Evolutionary conservation across 2,888 invertebrate genomes (phyloP), one percentile per base, ranked within the genome.

Genomic region (Stenotaenia linearis): DNA sequence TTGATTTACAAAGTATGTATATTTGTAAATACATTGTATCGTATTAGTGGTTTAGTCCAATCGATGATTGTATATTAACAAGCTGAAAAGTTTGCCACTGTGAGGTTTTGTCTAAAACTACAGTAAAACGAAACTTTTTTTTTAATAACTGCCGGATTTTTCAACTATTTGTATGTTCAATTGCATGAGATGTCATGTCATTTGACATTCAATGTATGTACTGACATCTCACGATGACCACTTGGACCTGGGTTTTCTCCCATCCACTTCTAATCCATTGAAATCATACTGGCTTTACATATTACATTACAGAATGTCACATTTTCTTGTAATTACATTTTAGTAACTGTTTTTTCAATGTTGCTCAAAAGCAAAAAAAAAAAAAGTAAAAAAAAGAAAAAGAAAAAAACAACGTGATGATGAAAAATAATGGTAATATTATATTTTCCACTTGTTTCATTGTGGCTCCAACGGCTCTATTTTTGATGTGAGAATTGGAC

Each of bases 11-110:
- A 78, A 77, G 35, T 79, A 35, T 80, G 80, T 80, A 80, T 80
- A 80, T 80, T 80, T 80, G 80, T 80, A 80, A 80, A 80, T 80
- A 80, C 80, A 79, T 80, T 79, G 80, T 80, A 80, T 78, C 79
- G 79, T 80, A 80, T 80, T 79, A 80, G 80, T 80, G 69, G 69
- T 69, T 69, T 69, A 69, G 69, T 69, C 69, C 25, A 69, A 69
- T 69, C 69, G 69, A 69, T 69, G 79, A 80, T 79, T 80, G 80
- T 80, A 80, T 80, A 80, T 80, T 80, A 80, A 69, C 69, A 69
- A 69, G 69, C 32, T 79, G 77, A 77, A 79, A 80, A 61, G 79
- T 35, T 56, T 77, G 79, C 56, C 78, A 79, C 79, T 77, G 80
- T 80, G 77, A 80, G 80, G 79, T 80, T n/a, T 80, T 80, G 80